phyloP scores from a whole-genome alignment of 2,113 vertebrate species.

The Lates calcarifer region DNA sequence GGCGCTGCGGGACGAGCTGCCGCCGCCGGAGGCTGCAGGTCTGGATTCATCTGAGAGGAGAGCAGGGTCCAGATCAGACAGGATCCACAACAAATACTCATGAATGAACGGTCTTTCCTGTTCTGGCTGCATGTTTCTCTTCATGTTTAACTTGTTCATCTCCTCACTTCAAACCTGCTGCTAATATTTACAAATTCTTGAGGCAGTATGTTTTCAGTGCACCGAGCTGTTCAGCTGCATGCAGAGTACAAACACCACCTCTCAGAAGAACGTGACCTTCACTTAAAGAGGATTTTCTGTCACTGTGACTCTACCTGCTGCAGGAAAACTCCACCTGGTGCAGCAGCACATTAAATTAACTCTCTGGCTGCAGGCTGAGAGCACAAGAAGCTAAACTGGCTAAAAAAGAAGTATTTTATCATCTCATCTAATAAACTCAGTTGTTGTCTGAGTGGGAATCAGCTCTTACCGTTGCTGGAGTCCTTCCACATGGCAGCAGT shows the following conservation, averaged over 20 bases:
- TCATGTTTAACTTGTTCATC: background rate
- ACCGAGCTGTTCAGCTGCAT: no score
- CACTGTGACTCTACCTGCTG: background rate
- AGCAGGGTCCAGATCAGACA: constrained; percentile 6
- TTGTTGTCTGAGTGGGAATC: background rate
- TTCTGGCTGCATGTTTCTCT: background rate
- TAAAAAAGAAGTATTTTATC: background rate
- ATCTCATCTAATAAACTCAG: background rate
- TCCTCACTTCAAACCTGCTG: background rate
- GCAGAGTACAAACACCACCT: no score
- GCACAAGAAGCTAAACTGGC: background rate
- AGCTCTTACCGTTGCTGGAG: constrained; percentile 75
- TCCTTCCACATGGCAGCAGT: constrained; percentile 81
- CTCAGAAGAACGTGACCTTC: background rate
- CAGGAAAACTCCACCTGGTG: background rate
- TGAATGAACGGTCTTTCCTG: background rate
- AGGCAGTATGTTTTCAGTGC: background rate
- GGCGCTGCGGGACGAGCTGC: constrained; percentile 66
- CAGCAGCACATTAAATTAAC: background rate
- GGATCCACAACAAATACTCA: fast-evolving
- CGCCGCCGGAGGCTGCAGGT: constrained; percentile 23
- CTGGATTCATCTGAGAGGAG: constrained; percentile 66
- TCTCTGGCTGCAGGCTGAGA: background rate
- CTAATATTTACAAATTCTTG: background rate
- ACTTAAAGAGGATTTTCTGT: background rate